These are phyloP conservation scores for Pluvialis apricaria DNA, from an alignment of 2,113 vertebrate species.

Conservation along the genomic window DNA sequence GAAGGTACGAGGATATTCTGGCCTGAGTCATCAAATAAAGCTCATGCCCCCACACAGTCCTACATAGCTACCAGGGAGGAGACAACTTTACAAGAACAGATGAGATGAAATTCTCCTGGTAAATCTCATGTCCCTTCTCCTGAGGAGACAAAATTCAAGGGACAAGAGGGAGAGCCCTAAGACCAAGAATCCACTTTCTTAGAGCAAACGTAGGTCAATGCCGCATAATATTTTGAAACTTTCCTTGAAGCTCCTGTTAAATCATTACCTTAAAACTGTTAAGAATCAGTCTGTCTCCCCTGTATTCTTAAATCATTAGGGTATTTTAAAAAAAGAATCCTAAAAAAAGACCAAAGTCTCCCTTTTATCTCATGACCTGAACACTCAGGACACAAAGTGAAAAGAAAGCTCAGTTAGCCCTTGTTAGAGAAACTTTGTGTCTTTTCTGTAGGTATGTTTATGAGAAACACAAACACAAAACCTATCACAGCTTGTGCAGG, in stretches of 20 bases:
- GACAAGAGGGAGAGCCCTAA: not conserved
- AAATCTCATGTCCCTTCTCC: not conserved
- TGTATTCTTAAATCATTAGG: not conserved
- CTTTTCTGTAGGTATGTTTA: not conserved
- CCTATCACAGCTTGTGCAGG: not conserved
- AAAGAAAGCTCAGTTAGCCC: not conserved
- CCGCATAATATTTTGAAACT: not conserved
- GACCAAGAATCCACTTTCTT: not conserved
- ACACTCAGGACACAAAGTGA: not conserved
- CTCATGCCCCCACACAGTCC: not conserved
- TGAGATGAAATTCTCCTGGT: not conserved
- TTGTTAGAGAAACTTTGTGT: not conserved
- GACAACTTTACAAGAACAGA: not conserved
- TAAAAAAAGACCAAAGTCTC: not conserved
- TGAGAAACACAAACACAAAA: not conserved
- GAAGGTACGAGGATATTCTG: not conserved
- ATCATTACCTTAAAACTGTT: not conserved
- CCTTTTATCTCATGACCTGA: not conserved
- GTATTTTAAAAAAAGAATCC: not conserved
- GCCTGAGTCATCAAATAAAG: constrained; percentile 1
- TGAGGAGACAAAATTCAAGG: not conserved
- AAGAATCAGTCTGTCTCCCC: not conserved
- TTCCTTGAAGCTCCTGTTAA: not conserved
- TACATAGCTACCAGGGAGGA: not conserved
- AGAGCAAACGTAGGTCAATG: not conserved